These are phyloP conservation scores for Psittacula derbiana DNA, from an alignment of 2,797 vertebrate genomes.

Conservation along the genomic window DNA sequence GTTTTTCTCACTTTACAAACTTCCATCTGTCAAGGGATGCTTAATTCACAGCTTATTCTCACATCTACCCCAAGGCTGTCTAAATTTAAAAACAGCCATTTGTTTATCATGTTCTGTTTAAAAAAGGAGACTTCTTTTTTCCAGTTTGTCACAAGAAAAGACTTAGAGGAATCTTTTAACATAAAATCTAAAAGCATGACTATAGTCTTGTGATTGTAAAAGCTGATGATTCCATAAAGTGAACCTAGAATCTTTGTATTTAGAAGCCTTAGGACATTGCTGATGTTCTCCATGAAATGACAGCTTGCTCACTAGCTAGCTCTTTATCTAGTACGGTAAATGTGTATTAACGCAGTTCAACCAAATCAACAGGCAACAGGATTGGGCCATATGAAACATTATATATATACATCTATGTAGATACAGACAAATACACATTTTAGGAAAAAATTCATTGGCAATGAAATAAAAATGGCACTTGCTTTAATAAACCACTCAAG, in stretches of 20 bases:
- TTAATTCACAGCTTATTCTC: slow-evolving; percentile 72
- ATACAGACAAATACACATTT: background rate
- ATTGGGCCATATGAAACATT: background rate
- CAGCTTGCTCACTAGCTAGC: background rate
- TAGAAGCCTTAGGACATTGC: background rate
- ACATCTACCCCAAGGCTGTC: slow-evolving; percentile 70
- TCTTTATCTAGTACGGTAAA: background rate
- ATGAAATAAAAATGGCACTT: background rate
- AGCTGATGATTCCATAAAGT: background rate
- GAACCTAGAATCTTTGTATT: background rate
- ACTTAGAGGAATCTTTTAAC: background rate
- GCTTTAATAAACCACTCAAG: background rate
- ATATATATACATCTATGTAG: background rate
- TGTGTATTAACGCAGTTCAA: background rate
- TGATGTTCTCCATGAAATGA: background rate
- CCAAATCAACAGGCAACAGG: background rate
- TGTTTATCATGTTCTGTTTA: slow-evolving; percentile 70
- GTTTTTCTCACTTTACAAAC: slow-evolving; percentile 76
- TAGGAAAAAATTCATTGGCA: background rate
- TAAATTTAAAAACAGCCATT: slow-evolving; percentile 67
- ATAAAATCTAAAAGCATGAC: background rate
- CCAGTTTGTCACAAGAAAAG: slow-evolving; percentile 63
- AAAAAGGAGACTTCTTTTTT: slow-evolving; percentile 31
- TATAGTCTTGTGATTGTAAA: background rate
- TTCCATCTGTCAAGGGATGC: slow-evolving; percentile 75